Conservation (phyloP, 2,888 invertebrate genomes). For the Theodoxus fluviatilis region DNA sequence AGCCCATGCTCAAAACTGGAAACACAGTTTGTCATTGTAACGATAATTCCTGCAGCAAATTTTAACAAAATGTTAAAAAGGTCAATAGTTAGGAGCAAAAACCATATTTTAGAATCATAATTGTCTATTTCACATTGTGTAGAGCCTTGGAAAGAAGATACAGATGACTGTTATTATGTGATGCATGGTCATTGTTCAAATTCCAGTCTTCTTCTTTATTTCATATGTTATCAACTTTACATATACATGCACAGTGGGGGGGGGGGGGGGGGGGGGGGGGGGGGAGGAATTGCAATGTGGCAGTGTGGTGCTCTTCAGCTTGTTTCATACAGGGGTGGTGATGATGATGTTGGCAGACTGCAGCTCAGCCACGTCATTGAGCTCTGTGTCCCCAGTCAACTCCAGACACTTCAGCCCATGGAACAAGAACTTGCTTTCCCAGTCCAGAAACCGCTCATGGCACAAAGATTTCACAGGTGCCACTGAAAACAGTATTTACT, state of each 20-base stretch:
- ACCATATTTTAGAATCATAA: too few species aligned
- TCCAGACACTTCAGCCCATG: constrained; percentile 74
- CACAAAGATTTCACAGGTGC: constrained; percentile 83
- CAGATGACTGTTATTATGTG: background rate
- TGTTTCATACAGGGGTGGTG: constrained; percentile 77
- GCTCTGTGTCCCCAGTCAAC: constrained; percentile 80
- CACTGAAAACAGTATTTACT: constrained; percentile 72
- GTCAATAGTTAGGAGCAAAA: too few species aligned
- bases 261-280: too few species aligned
- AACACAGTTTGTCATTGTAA: too few species aligned
- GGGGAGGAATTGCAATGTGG: background rate
- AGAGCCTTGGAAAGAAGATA: background rate
- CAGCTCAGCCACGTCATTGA: constrained; percentile 69
- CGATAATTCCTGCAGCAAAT: too few species aligned
- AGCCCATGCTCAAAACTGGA: too few species aligned
- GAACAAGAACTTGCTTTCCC: constrained; percentile 75
- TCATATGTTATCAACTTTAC: too few species aligned
- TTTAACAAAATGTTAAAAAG: too few species aligned
- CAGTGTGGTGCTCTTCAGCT: background rate
- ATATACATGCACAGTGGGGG: too few species aligned
- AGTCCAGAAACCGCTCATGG: constrained; percentile 76
- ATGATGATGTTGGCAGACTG: constrained; percentile 71
- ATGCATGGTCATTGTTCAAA: background rate
- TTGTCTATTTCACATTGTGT: too few species aligned
- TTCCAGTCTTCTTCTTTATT: too few species aligned